Evolutionary conservation across 2,797 vertebrate genomes (phyloP), one percentile per base, ranked within the genome.

Genomic region (Thalassophryne amazonica): DNA sequence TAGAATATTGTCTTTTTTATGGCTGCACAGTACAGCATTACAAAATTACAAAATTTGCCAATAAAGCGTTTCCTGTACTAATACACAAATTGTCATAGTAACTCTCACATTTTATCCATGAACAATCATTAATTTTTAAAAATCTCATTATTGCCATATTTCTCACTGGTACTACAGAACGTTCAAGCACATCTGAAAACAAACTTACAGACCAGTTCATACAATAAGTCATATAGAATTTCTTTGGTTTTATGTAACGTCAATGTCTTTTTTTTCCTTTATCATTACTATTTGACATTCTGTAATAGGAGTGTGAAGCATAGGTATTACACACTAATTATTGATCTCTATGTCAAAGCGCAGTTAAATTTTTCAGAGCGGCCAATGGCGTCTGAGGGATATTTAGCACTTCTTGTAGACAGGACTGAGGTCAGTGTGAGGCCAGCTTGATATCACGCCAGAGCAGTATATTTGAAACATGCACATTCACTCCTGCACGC

Each of bases 381-480:
- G 56, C 63, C 30, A 14, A 49, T 33, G 52, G 84, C 83, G 87
- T 85, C 84, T 82, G 81, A 87, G 60, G 71, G 74, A 76, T 79
- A 76, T 60, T 71, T 36, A 1, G 69, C 49, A 10, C 64, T 66
- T 61, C 72, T 78, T 73, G 73, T 78, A 71, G 78, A 81, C 67
- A 57, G 69, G 56, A 72, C 57, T 64, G 81, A 81, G 84, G 81
- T 88, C 69, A 73, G 62, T 86, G 88, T 86, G 90, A 91, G 91
- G 93, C 86, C 87, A 81, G 80, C 71, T 79, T 89, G 84, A 84
- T 85, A 89, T 90, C 90, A 86, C 86, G 86, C 89, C 82, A 86
- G 81, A 91, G 82, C 86, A 51, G 73, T 92, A 93, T 98, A 96
- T 97, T 97, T 95, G 93, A 96, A 92, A 83, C 85, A 67, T 82